Evolutionary conservation across 1,140 invertebrate genomes (phyloP).

Genomic region (Homalodisca vitripennis): DNA sequence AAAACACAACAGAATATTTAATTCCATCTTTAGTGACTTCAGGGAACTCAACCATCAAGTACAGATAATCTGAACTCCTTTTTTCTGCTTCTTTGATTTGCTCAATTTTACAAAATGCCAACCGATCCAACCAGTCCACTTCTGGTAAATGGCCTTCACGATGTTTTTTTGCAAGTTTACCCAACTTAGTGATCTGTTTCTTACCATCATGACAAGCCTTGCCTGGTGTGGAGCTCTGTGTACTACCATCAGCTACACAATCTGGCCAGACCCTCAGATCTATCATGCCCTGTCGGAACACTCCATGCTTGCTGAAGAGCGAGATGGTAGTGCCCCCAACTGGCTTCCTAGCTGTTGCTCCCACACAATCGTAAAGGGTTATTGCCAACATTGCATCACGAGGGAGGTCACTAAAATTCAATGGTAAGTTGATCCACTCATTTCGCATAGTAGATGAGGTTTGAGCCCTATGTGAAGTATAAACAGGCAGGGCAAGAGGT

Average conservation of each 20-base stretch:
- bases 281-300: constrained; percentile 82
- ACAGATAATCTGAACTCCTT: constrained; percentile 88
- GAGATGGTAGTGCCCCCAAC: constrained; percentile 90
- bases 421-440: constrained; percentile 93
- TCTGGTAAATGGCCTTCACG: constrained; percentile 92
- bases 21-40: constrained; percentile 70
- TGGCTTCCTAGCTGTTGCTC: constrained; percentile 75
- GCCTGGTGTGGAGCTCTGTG: constrained; percentile 73
- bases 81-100: constrained; percentile 95
- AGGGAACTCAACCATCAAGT: constrained; percentile 96
- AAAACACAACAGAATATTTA: constrained; percentile 77
- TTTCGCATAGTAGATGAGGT: constrained; percentile 81
- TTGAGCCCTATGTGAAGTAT: constrained; percentile 89
- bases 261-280: constrained; percentile 78
- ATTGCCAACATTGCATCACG: constrained; percentile 83
- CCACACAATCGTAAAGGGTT: constrained; percentile 91
- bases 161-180: constrained; percentile 93
- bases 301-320: constrained; percentile 89
- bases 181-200: constrained; percentile 85
- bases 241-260: constrained; percentile 73
- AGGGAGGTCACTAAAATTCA: constrained; percentile 90
- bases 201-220: constrained; percentile 75
- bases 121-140: constrained; percentile 94
- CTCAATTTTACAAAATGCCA: constrained; percentile 96
- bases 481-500: constrained; percentile 82